Evolutionary conservation across 1,140 invertebrate genomes (phyloP).

Genomic region (Temnothorax longispinosus): DNA sequence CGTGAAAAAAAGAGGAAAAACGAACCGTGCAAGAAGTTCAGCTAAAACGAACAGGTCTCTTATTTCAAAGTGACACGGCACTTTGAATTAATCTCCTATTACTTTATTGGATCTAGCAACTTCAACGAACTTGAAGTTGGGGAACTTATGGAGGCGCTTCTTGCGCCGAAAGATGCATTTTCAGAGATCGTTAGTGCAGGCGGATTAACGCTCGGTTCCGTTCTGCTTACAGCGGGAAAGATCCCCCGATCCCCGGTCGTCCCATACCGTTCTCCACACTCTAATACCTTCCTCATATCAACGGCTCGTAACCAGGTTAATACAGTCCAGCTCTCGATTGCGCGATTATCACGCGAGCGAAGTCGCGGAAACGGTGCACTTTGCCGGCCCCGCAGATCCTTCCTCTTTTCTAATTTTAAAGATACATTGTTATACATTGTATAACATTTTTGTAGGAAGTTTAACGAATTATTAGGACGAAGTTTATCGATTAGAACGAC

Average conservation of each 20-base stretch:
- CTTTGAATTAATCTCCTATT: background rate
- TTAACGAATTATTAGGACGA: background rate
- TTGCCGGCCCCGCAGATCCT: background rate
- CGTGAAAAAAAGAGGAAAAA: too few relatives aligned
- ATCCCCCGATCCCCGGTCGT: constrained; percentile 56
- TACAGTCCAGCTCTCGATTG: constrained; percentile 77
- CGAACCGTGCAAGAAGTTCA: too few relatives aligned
- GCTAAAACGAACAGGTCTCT: too few relatives aligned
- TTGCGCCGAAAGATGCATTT: constrained; percentile 57
- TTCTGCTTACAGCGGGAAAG: constrained; percentile 83
- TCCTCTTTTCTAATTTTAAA: background rate
- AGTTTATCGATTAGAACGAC: background rate
- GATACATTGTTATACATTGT: background rate
- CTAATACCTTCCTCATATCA: constrained; percentile 82
- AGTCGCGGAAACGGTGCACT: constrained; percentile 54
- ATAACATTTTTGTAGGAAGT: background rate
- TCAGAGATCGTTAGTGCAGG: constrained; percentile 59
- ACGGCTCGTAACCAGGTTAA: constrained; percentile 83
- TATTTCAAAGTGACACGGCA: background rate
- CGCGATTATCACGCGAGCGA: constrained; percentile 78
- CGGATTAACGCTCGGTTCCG: constrained; percentile 82
- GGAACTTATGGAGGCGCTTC: background rate
- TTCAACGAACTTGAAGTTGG: background rate
- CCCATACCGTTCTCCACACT: constrained; percentile 83
- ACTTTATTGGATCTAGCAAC: background rate